Evolutionary conservation across 1,140 invertebrate genomes (phyloP).

Genomic region (Ostrea denselamellosa): DNA sequence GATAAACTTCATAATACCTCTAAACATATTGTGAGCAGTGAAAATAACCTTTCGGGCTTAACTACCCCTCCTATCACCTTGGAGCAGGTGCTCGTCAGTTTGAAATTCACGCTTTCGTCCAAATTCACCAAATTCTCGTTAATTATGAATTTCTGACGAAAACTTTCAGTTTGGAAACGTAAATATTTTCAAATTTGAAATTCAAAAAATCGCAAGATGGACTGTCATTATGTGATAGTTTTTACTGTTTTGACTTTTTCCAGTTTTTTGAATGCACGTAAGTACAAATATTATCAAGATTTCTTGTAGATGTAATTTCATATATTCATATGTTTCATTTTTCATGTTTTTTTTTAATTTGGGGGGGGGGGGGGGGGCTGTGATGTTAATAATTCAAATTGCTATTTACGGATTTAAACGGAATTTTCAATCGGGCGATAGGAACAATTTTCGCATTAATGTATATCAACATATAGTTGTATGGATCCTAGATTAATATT

Average conservation of each 20-base stretch:
- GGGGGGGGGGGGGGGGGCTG: too few species aligned
- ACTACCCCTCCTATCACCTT: not conserved
- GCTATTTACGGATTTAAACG: too few species aligned
- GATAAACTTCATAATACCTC: not conserved
- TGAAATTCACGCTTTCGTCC: not conserved
- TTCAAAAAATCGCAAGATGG: not conserved
- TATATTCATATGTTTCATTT: too few species aligned
- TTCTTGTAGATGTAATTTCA: not conserved
- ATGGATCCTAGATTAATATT: too few species aligned
- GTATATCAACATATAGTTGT: too few species aligned
- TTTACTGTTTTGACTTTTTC: not conserved
- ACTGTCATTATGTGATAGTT: not conserved
- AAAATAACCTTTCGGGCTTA: not conserved
- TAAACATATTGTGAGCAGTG: not conserved
- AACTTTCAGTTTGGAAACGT: not conserved
- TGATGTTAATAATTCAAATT: too few species aligned
- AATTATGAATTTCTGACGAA: not conserved
- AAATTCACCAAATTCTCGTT: not conserved
- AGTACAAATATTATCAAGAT: not conserved
- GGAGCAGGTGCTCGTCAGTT: not conserved
- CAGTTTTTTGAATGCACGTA: not conserved
- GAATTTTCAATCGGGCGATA: too few species aligned
- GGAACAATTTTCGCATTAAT: too few species aligned
- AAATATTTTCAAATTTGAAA: not conserved
- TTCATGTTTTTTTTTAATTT: too few species aligned